These are phyloP conservation scores for Cettia cetti DNA, from an alignment of 2,113 vertebrate genomes.

Conservation along the genomic window DNA sequence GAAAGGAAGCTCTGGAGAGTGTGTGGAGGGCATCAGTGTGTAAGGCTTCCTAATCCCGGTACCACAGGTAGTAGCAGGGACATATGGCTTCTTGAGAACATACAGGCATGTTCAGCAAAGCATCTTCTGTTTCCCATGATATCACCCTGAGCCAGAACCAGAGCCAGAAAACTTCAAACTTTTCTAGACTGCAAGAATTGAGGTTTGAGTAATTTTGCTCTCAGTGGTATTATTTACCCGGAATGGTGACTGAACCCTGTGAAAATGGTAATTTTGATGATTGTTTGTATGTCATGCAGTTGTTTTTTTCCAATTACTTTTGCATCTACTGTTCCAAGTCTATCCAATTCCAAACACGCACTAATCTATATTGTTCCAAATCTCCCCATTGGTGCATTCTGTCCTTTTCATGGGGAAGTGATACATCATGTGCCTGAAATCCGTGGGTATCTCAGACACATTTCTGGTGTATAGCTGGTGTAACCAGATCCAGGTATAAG, in stretches of 20 bases:
- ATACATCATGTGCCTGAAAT: neutral
- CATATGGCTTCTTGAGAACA: neutral
- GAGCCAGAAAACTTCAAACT: neutral
- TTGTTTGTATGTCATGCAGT: neutral
- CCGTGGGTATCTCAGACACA: neutral
- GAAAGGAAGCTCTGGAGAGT: neutral
- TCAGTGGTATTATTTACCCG: neutral
- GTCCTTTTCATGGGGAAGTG: neutral
- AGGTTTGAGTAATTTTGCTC: neutral
- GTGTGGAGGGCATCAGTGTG: no score
- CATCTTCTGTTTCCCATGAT: neutral
- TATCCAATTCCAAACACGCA: neutral
- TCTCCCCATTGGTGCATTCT: neutral
- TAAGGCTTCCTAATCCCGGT: neutral
- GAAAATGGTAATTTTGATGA: neutral
- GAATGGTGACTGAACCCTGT: neutral
- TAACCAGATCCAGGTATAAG: neutral
- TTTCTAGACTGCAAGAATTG: neutral
- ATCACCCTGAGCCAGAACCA: neutral
- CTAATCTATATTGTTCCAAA: neutral
- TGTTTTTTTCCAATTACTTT: neutral
- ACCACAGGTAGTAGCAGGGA: neutral
- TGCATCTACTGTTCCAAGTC: neutral
- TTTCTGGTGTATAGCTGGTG: neutral
- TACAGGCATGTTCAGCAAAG: neutral